Evolutionary conservation across 2,113 vertebrate species (phyloP).

Genomic region (Cichladusa arquata): DNA sequence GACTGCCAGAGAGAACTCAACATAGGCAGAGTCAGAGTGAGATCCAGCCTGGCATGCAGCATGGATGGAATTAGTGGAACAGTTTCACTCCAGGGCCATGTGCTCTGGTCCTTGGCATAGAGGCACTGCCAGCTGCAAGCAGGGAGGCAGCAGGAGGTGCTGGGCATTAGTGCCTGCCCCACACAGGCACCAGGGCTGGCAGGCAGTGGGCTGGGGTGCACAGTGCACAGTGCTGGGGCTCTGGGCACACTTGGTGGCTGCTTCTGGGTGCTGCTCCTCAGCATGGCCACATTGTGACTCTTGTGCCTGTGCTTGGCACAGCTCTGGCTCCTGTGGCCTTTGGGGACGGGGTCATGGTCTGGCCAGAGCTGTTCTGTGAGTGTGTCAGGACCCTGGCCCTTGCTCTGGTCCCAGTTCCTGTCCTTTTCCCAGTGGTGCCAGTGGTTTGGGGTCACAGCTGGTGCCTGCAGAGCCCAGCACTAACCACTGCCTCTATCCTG

Average conservation of each 20-base stretch:
- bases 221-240: background rate
- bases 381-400: background rate
- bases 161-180: background rate
- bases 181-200: rapidly evolving
- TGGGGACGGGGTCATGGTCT: rapidly evolving
- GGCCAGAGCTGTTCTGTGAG: rapidly evolving
- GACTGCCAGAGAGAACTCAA: background rate
- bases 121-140: rapidly evolving
- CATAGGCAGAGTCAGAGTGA: background rate
- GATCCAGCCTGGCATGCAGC: background rate
- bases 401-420: rapidly evolving
- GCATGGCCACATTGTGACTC: rapidly evolving
- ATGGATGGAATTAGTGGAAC: background rate
- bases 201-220: background rate
- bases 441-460: background rate
- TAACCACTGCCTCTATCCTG: background rate
- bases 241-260: background rate
- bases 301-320: rapidly evolving
- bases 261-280: background rate
- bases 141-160: background rate
- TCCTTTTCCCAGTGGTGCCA: rapidly evolving
- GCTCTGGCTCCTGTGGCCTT: background rate
- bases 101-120: rapidly evolving
- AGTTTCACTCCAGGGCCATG: rapidly evolving
- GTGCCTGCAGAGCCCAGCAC: background rate